Conservation (phyloP, 2,797 vertebrate genomes). For the Discoglossus pictus region DNA sequence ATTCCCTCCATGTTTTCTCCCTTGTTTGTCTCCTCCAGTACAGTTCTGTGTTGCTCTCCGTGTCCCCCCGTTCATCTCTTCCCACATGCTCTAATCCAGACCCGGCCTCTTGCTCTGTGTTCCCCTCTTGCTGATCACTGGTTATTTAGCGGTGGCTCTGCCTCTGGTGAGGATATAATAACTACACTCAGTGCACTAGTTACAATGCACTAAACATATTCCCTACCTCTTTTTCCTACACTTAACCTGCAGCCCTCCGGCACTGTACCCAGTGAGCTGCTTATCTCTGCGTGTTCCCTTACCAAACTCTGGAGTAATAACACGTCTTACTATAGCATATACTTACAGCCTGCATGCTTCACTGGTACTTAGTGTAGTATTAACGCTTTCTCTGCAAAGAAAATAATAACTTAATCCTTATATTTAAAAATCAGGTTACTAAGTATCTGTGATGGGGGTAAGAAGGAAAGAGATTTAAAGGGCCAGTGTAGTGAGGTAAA, state of each 20-base stretch:
- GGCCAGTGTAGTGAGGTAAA: too few relatives aligned
- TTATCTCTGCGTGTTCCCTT: constrained; percentile 6
- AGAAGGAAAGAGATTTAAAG: too few relatives aligned
- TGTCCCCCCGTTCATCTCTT: too few relatives aligned
- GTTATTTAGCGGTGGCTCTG: background rate
- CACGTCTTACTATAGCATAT: background rate
- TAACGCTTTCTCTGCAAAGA: too few relatives aligned
- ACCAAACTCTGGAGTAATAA: background rate
- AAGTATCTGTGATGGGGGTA: background rate
- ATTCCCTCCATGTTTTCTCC: too few relatives aligned
- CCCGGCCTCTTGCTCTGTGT: background rate
- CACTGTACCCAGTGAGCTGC: background rate
- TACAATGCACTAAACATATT: background rate
- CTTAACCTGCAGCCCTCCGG: background rate
- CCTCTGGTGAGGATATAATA: constrained; percentile 2
- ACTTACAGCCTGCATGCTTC: background rate
- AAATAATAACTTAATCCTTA: too few relatives aligned
- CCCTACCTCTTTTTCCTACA: background rate
- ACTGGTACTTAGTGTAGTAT: too few relatives aligned
- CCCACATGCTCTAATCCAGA: too few relatives aligned
- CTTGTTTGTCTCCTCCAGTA: too few relatives aligned
- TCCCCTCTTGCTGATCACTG: background rate
- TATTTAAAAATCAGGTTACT: too few relatives aligned
- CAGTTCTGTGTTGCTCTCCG: too few relatives aligned
- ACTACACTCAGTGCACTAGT: background rate